Conservation (phyloP, 2,888 invertebrate genomes). For the Liodrosophila aerea region DNA sequence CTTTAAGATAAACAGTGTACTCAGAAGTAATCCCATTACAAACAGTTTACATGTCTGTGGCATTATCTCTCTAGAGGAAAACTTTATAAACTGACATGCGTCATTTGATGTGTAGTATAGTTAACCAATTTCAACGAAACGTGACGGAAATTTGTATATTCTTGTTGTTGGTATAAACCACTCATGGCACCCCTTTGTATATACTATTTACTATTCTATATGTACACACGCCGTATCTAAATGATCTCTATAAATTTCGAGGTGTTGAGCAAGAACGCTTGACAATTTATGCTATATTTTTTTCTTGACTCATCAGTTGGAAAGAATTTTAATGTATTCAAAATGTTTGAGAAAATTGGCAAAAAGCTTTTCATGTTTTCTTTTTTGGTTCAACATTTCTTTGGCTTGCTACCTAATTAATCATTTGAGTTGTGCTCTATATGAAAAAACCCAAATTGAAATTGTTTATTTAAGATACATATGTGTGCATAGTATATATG, state of each 20-base stretch:
- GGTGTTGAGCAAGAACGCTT: slow-evolving; percentile 43
- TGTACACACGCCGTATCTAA: slow-evolving; percentile 13
- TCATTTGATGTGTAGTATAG: slow-evolving; percentile 24
- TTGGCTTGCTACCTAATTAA: slow-evolving; percentile 45
- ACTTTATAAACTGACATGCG: slow-evolving; percentile 15
- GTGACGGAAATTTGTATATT: slow-evolving; percentile 42
- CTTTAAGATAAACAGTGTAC: no score
- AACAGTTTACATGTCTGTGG: neutral
- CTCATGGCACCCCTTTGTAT: slow-evolving; percentile 8
- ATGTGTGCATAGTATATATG: slow-evolving; percentile 2
- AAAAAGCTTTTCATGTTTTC: slow-evolving; percentile 13
- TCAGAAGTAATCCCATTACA: slow-evolving; percentile 1
- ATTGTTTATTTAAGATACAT: slow-evolving; percentile 23
- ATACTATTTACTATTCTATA: neutral
- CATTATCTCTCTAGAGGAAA: neutral
- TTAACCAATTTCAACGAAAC: slow-evolving; percentile 22
- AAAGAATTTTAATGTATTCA: slow-evolving; percentile 4
- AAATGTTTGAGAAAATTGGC: slow-evolving; percentile 24
- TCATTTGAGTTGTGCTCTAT: slow-evolving; percentile 42
- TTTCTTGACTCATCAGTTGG: slow-evolving; percentile 19
- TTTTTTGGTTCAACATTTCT: slow-evolving; percentile 4
- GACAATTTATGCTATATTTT: slow-evolving; percentile 14
- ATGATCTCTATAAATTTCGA: slow-evolving; percentile 18
- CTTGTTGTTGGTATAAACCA: slow-evolving; percentile 15
- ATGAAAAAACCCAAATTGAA: slow-evolving; percentile 28